A percentile compares a stretch with the other conserved stretches of the same genome.
These are phyloP conservation scores for Steinernema feltiae DNA, from an alignment of 1,140 invertebrate species.

Conservation along the genomic window DNA sequence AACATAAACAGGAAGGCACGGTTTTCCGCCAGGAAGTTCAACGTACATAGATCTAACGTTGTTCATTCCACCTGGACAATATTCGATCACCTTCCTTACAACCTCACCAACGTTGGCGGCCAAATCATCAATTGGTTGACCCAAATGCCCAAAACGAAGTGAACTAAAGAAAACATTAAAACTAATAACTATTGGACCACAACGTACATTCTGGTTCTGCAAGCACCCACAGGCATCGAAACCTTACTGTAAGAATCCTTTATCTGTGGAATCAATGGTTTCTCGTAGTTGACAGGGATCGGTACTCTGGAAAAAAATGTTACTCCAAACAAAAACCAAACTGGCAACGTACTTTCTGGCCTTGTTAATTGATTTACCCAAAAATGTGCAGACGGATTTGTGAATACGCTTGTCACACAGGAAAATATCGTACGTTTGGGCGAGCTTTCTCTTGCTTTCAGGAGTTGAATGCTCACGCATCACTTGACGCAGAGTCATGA, in stretches of 20 bases:
- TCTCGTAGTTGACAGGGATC: slow-evolving; percentile 17
- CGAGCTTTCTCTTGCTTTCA: slow-evolving; percentile 25
- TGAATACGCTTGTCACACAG: slow-evolving; percentile 25
- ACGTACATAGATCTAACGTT: slow-evolving; percentile 34
- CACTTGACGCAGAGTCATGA: slow-evolving; percentile 34
- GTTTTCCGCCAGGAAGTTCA: slow-evolving; percentile 1
- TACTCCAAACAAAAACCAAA: too few relatives aligned
- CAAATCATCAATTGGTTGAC: slow-evolving; percentile 28
- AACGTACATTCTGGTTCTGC: slow-evolving; percentile 29
- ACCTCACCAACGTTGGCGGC: slow-evolving; percentile 23
- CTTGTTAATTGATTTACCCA: slow-evolving; percentile 37
- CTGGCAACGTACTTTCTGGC: slow-evolving; percentile 32
- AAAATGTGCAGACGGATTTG: slow-evolving; percentile 21
- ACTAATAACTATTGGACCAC: not conserved
- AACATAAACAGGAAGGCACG: slow-evolving; percentile 34
- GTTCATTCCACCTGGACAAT: slow-evolving; percentile 31
- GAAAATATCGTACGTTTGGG: slow-evolving; percentile 34
- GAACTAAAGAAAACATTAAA: slow-evolving; percentile 20
- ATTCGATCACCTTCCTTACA: slow-evolving; percentile 21
- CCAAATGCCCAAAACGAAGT: slow-evolving; percentile 29
- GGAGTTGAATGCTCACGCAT: slow-evolving; percentile 26
- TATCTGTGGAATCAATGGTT: slow-evolving; percentile 17
- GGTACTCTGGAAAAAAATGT: slow-evolving; percentile 15
- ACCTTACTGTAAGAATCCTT: slow-evolving; percentile 15
- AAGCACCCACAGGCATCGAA: slow-evolving; percentile 24